A percentile compares a stretch with the other conserved stretches of the same genome.
Conservation (phyloP, 2,797 vertebrate species). For the Prunella strophiata region DNA sequence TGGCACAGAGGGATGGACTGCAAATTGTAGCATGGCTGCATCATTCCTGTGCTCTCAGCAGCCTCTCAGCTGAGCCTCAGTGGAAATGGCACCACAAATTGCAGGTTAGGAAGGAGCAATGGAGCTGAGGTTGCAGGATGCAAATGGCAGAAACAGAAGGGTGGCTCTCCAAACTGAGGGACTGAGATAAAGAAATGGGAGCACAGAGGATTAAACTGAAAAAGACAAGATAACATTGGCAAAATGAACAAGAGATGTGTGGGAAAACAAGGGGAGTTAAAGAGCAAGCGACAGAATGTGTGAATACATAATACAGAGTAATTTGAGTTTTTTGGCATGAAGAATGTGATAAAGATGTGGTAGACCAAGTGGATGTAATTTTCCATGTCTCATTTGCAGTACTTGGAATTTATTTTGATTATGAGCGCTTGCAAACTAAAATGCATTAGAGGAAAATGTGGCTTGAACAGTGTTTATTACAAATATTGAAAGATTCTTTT, state of each 20-base stretch:
- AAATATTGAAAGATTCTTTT: neutral
- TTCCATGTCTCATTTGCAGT: constrained; percentile 4
- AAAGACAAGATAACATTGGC: neutral
- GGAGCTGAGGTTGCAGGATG: neutral
- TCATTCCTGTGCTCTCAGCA: neutral
- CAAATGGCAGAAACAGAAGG: neutral
- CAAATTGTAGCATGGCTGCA: neutral
- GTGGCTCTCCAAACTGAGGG: neutral
- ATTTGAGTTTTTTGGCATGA: constrained; percentile 43
- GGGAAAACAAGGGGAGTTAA: constrained; percentile 51
- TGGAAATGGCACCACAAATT: neutral
- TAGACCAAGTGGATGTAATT: constrained; percentile 29
- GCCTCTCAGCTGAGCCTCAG: neutral
- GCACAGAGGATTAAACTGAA: neutral
- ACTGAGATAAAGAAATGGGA: neutral
- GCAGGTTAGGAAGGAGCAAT: neutral
- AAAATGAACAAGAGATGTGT: constrained; percentile 48
- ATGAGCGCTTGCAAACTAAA: neutral
- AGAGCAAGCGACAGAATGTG: constrained; percentile 44
- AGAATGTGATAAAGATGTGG: constrained; percentile 13
- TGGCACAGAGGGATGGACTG: neutral
- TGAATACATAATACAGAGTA: constrained; percentile 41
- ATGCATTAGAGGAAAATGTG: neutral
- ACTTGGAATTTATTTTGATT: constrained; percentile 26
- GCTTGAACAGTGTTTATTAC: neutral